Evolutionary conservation across 2,888 invertebrate species (phyloP).

Genomic region (Drosophila acutilabella): DNA sequence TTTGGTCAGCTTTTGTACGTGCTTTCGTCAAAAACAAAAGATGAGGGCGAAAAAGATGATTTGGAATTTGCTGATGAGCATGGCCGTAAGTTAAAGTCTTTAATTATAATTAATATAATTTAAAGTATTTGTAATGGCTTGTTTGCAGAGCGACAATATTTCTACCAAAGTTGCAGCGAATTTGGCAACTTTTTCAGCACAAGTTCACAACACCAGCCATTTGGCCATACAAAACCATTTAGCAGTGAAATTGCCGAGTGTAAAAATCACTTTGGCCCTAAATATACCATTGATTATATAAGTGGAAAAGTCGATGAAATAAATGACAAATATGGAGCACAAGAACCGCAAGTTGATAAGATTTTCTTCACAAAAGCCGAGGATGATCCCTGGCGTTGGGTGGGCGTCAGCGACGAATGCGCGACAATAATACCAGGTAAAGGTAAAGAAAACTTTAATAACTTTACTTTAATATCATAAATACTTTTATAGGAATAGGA

Average conservation of each 20-base stretch:
- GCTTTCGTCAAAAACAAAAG: conserved; percentile 5
- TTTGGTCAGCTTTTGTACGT: conserved; percentile 8
- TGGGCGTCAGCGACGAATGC: conserved; percentile 79
- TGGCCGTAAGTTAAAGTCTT: background rate
- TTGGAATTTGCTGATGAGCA: background rate
- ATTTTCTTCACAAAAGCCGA: conserved; percentile 85
- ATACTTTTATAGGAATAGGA: conserved; percentile 27
- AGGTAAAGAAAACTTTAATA: too few relatives aligned
- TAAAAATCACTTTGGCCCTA: conserved; percentile 29
- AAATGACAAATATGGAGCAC: conserved; percentile 85
- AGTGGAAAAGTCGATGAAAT: conserved; percentile 47
- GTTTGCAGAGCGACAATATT: conserved; percentile 88
- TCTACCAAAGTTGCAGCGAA: conserved; percentile 92
- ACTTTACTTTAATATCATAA: background rate
- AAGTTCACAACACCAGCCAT: conserved; percentile 42
- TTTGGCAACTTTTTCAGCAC: conserved; percentile 87
- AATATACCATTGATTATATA: conserved; percentile 40
- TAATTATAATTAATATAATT: background rate
- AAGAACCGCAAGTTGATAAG: conserved; percentile 82
- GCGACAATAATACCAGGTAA: conserved; percentile 42
- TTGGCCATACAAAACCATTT: conserved; percentile 27
- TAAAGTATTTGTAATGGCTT: background rate
- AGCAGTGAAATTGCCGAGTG: conserved; percentile 10
- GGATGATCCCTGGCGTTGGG: conserved; percentile 85
- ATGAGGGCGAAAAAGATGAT: background rate